These are phyloP conservation scores for Hypomecis punctinalis DNA, from an alignment of 2,888 invertebrate genomes.

Conservation along the genomic window DNA sequence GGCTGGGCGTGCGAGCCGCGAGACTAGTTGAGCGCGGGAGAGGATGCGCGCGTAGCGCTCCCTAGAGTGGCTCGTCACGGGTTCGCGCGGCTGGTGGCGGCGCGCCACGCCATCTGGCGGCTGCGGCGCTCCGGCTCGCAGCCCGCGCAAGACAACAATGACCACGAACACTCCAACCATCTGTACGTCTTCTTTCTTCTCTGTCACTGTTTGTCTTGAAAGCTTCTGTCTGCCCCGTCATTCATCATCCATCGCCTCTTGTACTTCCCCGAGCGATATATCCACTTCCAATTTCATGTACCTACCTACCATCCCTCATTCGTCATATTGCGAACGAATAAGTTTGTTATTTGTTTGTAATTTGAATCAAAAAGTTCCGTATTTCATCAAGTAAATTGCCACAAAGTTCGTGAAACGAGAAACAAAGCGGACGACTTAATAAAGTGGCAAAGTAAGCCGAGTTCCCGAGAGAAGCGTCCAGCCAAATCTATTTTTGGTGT, in stretches of 20 bases:
- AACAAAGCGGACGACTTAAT: constrained; percentile 49
- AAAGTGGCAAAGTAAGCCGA: constrained; percentile 56
- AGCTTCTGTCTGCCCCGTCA: constrained; percentile 52
- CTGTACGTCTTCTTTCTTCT: constrained; percentile 81
- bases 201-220: constrained; percentile 59
- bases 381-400: constrained; percentile 24
- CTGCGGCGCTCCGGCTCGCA: constrained; percentile 85
- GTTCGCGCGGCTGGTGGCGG: constrained; percentile 89
- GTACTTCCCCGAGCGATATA: constrained; percentile 1
- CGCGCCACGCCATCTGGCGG: constrained; percentile 89
- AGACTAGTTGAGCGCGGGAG: constrained; percentile 70
- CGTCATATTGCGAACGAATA: constrained; percentile 2
- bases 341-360: constrained; percentile 13
- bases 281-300: constrained; percentile 3
- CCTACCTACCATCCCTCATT: neutral
- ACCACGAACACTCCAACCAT: constrained; percentile 83
- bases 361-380: constrained; percentile 13
- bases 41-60: constrained; percentile 76
- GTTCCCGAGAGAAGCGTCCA: constrained; percentile 55
- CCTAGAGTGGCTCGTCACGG: constrained; percentile 88
- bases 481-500: constrained; percentile 59
- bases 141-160: constrained; percentile 80
- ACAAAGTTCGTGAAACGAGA: constrained; percentile 39
- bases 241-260: constrained; percentile 41
- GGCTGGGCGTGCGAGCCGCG: constrained; percentile 50